Conservation (phyloP, 2,797 vertebrate species). For the Mus spretus region DNA sequence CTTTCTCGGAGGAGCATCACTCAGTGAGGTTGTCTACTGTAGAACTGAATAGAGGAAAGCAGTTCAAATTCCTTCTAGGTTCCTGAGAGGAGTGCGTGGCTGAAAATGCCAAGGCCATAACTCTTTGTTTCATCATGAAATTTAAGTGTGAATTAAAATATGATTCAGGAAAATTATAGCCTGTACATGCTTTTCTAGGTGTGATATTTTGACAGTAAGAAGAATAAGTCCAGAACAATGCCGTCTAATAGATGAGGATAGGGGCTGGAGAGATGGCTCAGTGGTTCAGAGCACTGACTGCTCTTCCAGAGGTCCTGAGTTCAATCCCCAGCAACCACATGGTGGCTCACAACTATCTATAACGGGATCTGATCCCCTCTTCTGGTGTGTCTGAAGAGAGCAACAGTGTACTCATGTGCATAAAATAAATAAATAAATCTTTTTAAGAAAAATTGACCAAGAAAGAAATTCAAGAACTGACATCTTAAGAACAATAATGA, state of each 20-base stretch:
- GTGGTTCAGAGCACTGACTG: neutral
- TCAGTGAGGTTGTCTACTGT: neutral
- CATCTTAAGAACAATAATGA: neutral
- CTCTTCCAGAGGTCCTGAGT: neutral
- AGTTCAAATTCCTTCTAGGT: neutral
- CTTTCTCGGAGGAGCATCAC: neutral
- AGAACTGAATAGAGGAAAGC: neutral
- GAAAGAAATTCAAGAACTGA: neutral
- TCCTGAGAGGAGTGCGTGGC: neutral
- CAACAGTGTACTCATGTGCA: neutral
- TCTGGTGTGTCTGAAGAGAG: neutral
- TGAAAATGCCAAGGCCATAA: neutral
- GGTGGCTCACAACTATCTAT: neutral
- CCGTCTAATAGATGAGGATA: neutral
- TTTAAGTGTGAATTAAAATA: constrained; percentile 57
- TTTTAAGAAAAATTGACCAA: neutral
- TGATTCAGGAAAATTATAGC: constrained; percentile 37
- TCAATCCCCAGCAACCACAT: neutral
- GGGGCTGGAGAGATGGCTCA: neutral
- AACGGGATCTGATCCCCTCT: neutral
- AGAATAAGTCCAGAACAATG: constrained; percentile 17
- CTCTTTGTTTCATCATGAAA: neutral
- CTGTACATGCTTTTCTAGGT: neutral
- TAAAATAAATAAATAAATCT: neutral
- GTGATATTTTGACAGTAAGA: constrained; percentile 30